Evolutionary conservation across 2,888 invertebrate genomes (phyloP), one percentile per base, ranked within the genome.

Genomic region (Heterodera filipjevi): DNA sequence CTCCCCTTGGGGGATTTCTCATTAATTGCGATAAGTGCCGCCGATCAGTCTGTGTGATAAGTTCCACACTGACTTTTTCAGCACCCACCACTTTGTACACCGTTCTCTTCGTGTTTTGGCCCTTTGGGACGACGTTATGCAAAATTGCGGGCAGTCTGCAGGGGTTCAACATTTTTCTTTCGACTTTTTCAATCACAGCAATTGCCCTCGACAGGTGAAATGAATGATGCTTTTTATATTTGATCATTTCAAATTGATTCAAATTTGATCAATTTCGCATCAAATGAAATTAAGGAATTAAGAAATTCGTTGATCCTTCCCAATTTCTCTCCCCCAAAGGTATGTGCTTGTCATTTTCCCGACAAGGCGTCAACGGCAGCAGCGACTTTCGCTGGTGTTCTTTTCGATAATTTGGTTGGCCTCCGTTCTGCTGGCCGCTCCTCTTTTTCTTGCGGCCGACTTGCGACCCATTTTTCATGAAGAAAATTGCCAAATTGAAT

Each of bases 181-280:
- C 95, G 0, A 95, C 95, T 0, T 94, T 96, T 89, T 94, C 95
- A 83, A 96, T 96, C 85, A 95, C 95, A 5, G 95, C 95, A 14
- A 96, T 96, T 84, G 91, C 91, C 0, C 85, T 91, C 30, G 90
- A 90, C 81, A 82, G 90, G 85, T 89, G 66, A 39, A 39, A 39
- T 39, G n/a, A n/a, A n/a, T n/a, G n/a, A n/a, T n/a, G n/a, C n/a
- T n/a, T n/a, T n/a, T 39, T 39, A 6, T 12, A 39, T 39, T 39
- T 39, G 39, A 2, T 39, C 39, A 39, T 39, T 10, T 68, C 8
- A 66, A 66, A 66, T 30, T 30, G 32, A 66, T 66, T 66, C 30
- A 30, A 59, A 8, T 66, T 66, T 8, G 10, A 66, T 8, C 32
- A 66, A 30, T 66, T 66, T 6, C 32, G n/a, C n/a, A n/a, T n/a